phyloP scores from a whole-genome alignment of 1,140 invertebrate species.

The Spodoptera litura region DNA sequence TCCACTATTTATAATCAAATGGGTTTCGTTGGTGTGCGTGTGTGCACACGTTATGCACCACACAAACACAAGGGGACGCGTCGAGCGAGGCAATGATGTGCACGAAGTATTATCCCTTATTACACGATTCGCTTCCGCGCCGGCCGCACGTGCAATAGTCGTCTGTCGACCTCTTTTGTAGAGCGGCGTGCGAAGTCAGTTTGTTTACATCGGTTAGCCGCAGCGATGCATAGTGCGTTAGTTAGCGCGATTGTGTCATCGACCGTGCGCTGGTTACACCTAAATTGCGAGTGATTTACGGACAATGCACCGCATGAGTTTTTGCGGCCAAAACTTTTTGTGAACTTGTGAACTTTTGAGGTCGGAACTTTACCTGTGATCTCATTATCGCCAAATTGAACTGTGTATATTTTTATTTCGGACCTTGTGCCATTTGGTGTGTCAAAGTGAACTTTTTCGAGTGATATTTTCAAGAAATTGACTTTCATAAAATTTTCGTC shows the following conservation, averaged over 20 bases:
- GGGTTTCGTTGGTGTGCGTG: conserved; percentile 74
- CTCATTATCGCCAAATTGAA: conserved; percentile 65
- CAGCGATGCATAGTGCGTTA: conserved; percentile 79
- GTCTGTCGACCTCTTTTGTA: conserved; percentile 80
- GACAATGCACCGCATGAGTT: conserved; percentile 71
- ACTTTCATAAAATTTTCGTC: conserved; percentile 33
- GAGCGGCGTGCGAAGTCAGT: conserved; percentile 76
- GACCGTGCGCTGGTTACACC: conserved; percentile 73
- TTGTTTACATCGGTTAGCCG: conserved; percentile 80
- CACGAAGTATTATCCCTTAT: conserved; percentile 85
- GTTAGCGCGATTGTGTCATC: conserved; percentile 81
- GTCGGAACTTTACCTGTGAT: conserved; percentile 60
- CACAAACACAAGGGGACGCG: conserved; percentile 67
- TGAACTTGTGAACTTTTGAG: conserved; percentile 72
- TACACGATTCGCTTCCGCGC: conserved; percentile 83
- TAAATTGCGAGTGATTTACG: conserved; percentile 78
- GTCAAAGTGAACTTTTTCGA: conserved; percentile 62
- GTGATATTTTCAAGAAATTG: conserved; percentile 38
- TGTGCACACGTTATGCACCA: conserved; percentile 80
- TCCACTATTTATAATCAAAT: conserved; percentile 86
- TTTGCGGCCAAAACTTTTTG: conserved; percentile 74
- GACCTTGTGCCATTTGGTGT: conserved; percentile 46
- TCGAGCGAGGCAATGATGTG: conserved; percentile 83
- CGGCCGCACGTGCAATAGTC: conserved; percentile 80
- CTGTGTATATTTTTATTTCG: conserved; percentile 45